Conservation (phyloP, 2,888 invertebrate species). For the Drosophila gaucha region DNA sequence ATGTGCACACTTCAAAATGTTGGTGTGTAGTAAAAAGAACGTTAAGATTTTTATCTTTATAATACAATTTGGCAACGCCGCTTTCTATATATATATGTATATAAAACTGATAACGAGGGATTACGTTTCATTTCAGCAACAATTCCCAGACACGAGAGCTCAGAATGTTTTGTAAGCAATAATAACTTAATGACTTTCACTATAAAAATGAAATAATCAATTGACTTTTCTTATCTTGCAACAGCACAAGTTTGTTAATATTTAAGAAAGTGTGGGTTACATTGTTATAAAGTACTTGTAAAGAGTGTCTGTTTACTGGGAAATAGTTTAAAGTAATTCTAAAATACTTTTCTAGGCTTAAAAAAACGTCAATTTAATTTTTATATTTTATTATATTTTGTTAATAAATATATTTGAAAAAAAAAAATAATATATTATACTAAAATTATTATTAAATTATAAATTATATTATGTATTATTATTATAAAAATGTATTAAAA, state of each 20-base stretch:
- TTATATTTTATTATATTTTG: too few relatives aligned
- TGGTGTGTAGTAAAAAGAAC: slow-evolving; percentile 10
- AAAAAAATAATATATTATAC: too few relatives aligned
- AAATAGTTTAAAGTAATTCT: not conserved
- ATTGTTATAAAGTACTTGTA: not conserved
- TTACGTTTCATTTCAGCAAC: slow-evolving; percentile 2
- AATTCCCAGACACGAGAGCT: not conserved
- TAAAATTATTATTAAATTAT: too few relatives aligned
- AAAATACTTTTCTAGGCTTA: not conserved
- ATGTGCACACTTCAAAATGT: not conserved
- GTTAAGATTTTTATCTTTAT: slow-evolving; percentile 29
- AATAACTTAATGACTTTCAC: slow-evolving; percentile 20
- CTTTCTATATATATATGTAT: not conserved
- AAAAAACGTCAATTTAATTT: too few relatives aligned
- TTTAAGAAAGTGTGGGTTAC: not conserved
- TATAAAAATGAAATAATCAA: slow-evolving; percentile 1
- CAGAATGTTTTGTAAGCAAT: slow-evolving; percentile 4
- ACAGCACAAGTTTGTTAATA: not conserved
- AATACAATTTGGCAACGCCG: slow-evolving; percentile 20
- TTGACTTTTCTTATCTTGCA: slow-evolving; percentile 9
- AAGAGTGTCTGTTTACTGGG: not conserved
- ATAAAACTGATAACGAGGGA: slow-evolving; percentile 2
- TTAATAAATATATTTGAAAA: too few relatives aligned
- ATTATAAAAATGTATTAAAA: too few relatives aligned
- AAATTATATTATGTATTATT: too few relatives aligned